A percentile compares a stretch with the other conserved stretches of the same genome.
phyloP scores from a whole-genome alignment of 2,113 vertebrate genomes.

The Diglossa brunneiventris region DNA sequence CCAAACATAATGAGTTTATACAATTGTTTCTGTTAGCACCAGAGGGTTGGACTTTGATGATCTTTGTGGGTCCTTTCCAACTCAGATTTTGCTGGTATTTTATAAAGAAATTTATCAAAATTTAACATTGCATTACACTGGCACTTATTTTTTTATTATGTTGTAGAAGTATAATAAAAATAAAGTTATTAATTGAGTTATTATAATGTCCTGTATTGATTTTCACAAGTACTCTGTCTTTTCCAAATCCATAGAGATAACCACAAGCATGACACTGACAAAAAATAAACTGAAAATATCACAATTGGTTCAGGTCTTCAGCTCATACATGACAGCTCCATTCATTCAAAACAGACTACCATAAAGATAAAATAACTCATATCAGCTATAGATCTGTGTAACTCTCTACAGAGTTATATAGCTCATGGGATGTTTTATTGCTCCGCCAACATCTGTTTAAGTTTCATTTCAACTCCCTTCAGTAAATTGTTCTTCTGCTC shows the following conservation, averaged over 20 bases:
- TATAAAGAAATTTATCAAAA: neutral
- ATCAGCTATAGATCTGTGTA: neutral
- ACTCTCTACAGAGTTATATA: neutral
- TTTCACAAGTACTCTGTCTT: neutral
- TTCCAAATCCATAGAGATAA: neutral
- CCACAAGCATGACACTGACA: neutral
- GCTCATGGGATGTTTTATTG: neutral
- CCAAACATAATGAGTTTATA: neutral
- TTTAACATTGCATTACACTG: neutral
- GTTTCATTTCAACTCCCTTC: neutral
- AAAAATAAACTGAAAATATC: neutral
- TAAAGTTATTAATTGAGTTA: neutral
- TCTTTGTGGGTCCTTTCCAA: neutral
- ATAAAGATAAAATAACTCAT: neutral
- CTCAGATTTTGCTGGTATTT: neutral
- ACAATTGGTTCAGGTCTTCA: neutral
- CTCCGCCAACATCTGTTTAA: neutral
- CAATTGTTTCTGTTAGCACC: neutral
- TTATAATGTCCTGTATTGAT: neutral
- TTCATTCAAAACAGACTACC: neutral
- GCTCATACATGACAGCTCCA: neutral
- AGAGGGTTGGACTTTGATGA: rapidly evolving
- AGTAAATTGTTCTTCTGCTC: neutral
- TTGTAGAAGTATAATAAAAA: neutral
- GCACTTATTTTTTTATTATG: neutral